These are phyloP conservation scores for Dyspetes luteomarginatus DNA, from an alignment of 2,888 invertebrate species.

Conservation along the genomic window DNA sequence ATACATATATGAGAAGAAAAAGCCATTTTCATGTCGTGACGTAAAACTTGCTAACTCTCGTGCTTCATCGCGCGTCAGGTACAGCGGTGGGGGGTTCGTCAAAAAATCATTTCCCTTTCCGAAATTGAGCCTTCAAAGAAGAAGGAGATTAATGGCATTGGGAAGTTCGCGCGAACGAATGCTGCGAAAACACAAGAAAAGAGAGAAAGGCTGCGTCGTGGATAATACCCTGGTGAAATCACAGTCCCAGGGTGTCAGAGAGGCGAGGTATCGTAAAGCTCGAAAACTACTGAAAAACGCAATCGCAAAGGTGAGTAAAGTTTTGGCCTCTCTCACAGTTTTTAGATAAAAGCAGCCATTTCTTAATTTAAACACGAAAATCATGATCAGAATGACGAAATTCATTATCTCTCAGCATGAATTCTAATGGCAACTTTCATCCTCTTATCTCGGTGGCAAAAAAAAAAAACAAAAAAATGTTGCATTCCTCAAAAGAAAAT, in stretches of 20 bases:
- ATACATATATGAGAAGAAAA: no score
- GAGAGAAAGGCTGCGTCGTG: conserved; percentile 75
- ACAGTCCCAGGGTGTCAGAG: conserved; percentile 78
- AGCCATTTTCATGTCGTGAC: no score
- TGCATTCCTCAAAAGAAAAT: no score
- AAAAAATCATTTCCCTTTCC: conserved; percentile 86
- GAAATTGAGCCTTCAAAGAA: conserved; percentile 84
- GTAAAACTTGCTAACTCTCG: conserved; percentile 57
- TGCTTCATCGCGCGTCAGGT: conserved; percentile 74
- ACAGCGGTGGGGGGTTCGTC: conserved; percentile 85
- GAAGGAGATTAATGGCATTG: conserved; percentile 84
- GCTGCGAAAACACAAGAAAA: conserved; percentile 81
- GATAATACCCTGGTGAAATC: conserved; percentile 75
- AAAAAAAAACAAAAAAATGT: no score
- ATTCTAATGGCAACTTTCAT: not conserved
- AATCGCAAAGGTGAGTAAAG: conserved; percentile 83
- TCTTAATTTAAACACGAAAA: not conserved
- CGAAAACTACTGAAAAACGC: conserved; percentile 83
- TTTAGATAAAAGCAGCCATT: not conserved
- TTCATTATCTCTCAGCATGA: not conserved
- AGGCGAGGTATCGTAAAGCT: conserved; percentile 82
- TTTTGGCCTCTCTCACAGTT: no score
- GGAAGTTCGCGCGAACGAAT: conserved; percentile 82
- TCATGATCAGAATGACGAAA: not conserved
- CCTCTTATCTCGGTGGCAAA: no score